A percentile compares a stretch with the other conserved stretches of the same genome.
Evolutionary conservation across 2,888 invertebrate species (phyloP).

Genomic region (Pollenia griseotomentosa): DNA sequence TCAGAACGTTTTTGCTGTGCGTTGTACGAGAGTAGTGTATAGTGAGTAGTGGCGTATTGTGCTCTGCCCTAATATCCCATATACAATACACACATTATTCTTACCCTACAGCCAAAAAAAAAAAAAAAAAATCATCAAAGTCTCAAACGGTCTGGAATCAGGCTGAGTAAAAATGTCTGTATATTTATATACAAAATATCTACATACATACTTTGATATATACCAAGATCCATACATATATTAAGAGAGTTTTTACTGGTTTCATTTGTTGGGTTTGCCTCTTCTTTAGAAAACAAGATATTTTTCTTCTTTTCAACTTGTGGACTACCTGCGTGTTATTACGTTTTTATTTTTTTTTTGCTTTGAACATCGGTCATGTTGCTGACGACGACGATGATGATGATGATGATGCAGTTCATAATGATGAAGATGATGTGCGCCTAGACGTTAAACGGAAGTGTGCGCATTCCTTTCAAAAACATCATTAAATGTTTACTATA

Average conservation of each 20-base stretch:
- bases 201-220: neutral
- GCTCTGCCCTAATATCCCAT: slow-evolving; percentile 53
- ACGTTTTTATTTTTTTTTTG: slow-evolving; percentile 36
- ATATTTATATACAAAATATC: neutral
- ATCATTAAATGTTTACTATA: slow-evolving; percentile 74
- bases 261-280: slow-evolving; percentile 38
- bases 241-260: slow-evolving; percentile 66
- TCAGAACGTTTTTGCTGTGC: slow-evolving; percentile 21
- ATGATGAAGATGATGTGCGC: slow-evolving; percentile 61
- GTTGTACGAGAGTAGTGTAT: neutral
- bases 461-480: slow-evolving; percentile 79
- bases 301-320: slow-evolving; percentile 47
- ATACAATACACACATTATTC: slow-evolving; percentile 33
- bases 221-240: neutral
- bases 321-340: slow-evolving; percentile 70
- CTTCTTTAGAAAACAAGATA: slow-evolving; percentile 48
- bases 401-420: slow-evolving; percentile 57
- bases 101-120: slow-evolving; percentile 76
- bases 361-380: slow-evolving; percentile 60
- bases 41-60: neutral
- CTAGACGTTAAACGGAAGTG: slow-evolving; percentile 77
- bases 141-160: slow-evolving; percentile 65
- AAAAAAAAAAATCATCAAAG: slow-evolving; percentile 74
- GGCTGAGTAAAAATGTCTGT: slow-evolving; percentile 50
- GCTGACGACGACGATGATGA: slow-evolving; percentile 57